Percentiles rank a stretch among this genome's conserved stretches.
phyloP scores from a whole-genome alignment of 2,888 invertebrate genomes.

The Cataglyphis altisquamis region DNA sequence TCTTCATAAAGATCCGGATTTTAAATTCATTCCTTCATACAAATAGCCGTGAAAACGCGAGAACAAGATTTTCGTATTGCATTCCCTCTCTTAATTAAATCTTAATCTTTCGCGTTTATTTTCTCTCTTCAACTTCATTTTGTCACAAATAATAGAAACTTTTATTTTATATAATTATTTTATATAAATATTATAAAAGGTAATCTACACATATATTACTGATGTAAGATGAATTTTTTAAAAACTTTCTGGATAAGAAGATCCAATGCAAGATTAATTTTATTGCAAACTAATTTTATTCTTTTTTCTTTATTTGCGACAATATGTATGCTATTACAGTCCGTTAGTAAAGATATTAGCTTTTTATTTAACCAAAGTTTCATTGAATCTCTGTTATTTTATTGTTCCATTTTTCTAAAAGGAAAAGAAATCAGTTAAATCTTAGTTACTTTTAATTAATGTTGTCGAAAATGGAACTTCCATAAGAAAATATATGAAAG shows the following conservation, averaged over 20 bases:
- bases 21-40: neutral
- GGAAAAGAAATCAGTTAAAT: constrained; percentile 12
- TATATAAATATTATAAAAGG: neutral
- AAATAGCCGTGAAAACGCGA: neutral
- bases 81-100: neutral
- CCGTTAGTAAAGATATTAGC: neutral
- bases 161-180: neutral
- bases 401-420: neutral
- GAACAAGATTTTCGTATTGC: neutral
- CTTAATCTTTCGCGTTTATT: neutral
- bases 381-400: neutral
- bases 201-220: neutral
- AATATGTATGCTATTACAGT: neutral
- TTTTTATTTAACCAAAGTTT: neutral
- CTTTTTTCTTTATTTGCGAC: neutral
- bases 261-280: neutral
- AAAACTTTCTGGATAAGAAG: constrained; percentile 9
- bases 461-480: neutral
- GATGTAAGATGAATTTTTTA: neutral
- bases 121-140: neutral
- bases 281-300: neutral
- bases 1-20: constrained; percentile 25
- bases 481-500: constrained; percentile 18
- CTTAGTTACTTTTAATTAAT: constrained; percentile 22
- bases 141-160: constrained; percentile 9